Conservation (phyloP, 2,113 vertebrate species). For the Macrotus californicus region DNA sequence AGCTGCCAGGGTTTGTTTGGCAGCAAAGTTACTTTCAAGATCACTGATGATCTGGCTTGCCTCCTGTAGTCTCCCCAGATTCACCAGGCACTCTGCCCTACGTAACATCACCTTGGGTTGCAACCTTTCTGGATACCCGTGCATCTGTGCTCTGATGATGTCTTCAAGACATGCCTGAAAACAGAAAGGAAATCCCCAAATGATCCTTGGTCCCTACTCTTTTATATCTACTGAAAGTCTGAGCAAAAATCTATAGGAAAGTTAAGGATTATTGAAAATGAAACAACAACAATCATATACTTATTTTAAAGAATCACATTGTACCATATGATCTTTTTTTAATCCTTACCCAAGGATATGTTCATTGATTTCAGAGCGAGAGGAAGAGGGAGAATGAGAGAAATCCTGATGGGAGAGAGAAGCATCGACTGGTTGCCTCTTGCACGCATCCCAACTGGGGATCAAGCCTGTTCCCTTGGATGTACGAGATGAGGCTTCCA, state of each 20-base stretch:
- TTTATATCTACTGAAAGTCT: not conserved
- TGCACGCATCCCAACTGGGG: too few relatives aligned
- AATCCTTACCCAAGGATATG: too few relatives aligned
- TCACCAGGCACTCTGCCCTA: slow-evolving; percentile 82
- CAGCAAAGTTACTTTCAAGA: slow-evolving; percentile 56
- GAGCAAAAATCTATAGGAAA: not conserved
- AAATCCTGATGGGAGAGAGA: too few relatives aligned
- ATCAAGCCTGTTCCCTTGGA: too few relatives aligned
- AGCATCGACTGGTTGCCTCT: too few relatives aligned
- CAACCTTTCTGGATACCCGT: slow-evolving; percentile 86
- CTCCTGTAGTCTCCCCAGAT: slow-evolving; percentile 73
- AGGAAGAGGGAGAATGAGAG: too few relatives aligned
- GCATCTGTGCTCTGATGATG: slow-evolving; percentile 82
- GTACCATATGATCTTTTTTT: not conserved
- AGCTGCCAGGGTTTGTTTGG: not conserved
- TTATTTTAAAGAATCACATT: slow-evolving; percentile 10
- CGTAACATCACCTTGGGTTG: slow-evolving; percentile 86
- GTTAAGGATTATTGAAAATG: not conserved
- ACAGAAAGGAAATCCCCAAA: slow-evolving; percentile 28
- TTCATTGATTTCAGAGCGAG: too few relatives aligned
- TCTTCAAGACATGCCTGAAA: slow-evolving; percentile 88
- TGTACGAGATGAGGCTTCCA: too few relatives aligned
- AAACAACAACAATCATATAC: not conserved
- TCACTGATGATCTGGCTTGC: slow-evolving; percentile 41
- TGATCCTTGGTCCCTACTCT: not conserved